phyloP scores from a whole-genome alignment of 1,140 invertebrate species.

The Pachyrhynchus sulphureomaculatus region DNA sequence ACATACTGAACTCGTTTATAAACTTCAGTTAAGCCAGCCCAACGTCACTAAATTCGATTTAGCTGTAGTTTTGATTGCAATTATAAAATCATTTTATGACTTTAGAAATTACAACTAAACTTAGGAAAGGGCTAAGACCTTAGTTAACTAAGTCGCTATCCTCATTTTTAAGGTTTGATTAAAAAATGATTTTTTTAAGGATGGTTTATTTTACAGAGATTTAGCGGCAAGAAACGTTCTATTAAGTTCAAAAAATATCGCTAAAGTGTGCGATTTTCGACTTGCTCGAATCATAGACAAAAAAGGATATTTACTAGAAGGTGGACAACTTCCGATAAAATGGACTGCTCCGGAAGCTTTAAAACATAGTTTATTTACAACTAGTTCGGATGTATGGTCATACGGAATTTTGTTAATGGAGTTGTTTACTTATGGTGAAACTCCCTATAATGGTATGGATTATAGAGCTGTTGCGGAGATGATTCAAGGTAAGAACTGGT shows the following conservation, averaged over 20 bases:
- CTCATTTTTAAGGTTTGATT: too few species aligned
- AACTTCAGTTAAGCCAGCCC: too few species aligned
- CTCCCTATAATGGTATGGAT: background rate
- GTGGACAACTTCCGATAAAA: background rate
- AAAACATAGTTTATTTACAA: background rate
- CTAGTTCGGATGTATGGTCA: constrained; percentile 3
- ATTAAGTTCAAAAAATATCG: background rate
- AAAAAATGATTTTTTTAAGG: too few species aligned
- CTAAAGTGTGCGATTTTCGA: background rate
- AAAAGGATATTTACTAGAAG: background rate
- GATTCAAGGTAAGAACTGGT: too few species aligned
- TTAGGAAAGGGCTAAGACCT: too few species aligned
- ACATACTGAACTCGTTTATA: too few species aligned
- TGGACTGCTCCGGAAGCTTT: constrained; percentile 6
- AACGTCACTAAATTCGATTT: too few species aligned
- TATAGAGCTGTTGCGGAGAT: too few species aligned
- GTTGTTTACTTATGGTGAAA: background rate
- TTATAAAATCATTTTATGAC: too few species aligned
- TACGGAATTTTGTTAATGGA: constrained; percentile 2
- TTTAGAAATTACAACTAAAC: too few species aligned
- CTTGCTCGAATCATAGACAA: background rate
- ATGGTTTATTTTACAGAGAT: constrained; percentile 2
- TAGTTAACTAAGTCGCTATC: too few species aligned
- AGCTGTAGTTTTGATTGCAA: too few species aligned
- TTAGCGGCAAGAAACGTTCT: constrained; percentile 7